phyloP scores from a whole-genome alignment of 2,888 invertebrate genomes.

The Andrena trimmerana region DNA sequence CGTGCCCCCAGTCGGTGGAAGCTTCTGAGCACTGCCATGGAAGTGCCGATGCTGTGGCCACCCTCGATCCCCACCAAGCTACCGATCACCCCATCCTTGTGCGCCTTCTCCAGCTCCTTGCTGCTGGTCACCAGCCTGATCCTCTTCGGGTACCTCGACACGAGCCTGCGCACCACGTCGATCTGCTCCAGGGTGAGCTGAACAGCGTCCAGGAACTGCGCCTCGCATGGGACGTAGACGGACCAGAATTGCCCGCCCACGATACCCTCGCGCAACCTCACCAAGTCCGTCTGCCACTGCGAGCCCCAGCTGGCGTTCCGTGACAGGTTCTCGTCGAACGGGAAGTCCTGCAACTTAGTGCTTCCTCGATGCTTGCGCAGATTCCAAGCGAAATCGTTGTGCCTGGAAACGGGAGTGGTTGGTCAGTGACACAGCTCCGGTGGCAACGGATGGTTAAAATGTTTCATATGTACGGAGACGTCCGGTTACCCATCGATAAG shows the following conservation, averaged over 20 bases:
- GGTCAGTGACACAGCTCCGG: background rate
- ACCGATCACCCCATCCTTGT: slow-evolving; percentile 87
- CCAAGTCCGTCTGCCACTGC: slow-evolving; percentile 86
- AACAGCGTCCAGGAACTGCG: slow-evolving; percentile 89
- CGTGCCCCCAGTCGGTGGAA: slow-evolving; percentile 89
- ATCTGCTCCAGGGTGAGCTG: slow-evolving; percentile 89
- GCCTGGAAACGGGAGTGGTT: slow-evolving; percentile 72
- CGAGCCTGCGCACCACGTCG: slow-evolving; percentile 88
- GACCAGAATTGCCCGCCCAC: slow-evolving; percentile 86
- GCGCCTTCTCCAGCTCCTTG: slow-evolving; percentile 88
- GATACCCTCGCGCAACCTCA: slow-evolving; percentile 85
- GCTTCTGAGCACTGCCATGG: slow-evolving; percentile 88
- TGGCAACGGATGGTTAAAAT: background rate
- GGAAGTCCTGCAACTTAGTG: slow-evolving; percentile 82
- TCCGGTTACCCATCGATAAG: slow-evolving; percentile 86
- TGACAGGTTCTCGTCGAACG: slow-evolving; percentile 84
- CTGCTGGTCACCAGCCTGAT: slow-evolving; percentile 87
- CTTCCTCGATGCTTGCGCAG: slow-evolving; percentile 82
- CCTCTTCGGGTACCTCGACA: slow-evolving; percentile 85
- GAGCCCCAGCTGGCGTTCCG: slow-evolving; percentile 81
- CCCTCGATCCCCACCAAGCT: slow-evolving; percentile 89
- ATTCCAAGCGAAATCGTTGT: slow-evolving; percentile 85
- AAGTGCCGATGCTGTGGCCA: slow-evolving; percentile 89
- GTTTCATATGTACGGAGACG: background rate
- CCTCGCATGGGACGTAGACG: slow-evolving; percentile 87